Percentiles rank a stretch among this genome's conserved stretches.
Evolutionary conservation across 2,113 vertebrate species (phyloP).

Genomic region (Tyrannus savana): DNA sequence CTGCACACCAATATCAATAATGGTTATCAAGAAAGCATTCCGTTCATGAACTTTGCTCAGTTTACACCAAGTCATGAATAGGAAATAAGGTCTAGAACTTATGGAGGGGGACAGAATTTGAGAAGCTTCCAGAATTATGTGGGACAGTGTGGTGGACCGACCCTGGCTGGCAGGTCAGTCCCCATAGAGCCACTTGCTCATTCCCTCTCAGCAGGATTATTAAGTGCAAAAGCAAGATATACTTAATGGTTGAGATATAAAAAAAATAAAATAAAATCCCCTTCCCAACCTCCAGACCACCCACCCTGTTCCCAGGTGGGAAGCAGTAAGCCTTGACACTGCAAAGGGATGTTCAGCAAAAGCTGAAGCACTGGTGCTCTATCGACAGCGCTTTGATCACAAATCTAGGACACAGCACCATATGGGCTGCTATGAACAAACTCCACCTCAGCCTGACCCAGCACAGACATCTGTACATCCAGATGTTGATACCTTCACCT

Average conservation of each 20-base stretch:
- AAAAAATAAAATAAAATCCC: rapidly evolving
- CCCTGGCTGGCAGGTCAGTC: background rate
- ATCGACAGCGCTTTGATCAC: background rate
- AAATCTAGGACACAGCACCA: background rate
- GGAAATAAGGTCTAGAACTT: background rate
- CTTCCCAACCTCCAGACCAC: background rate
- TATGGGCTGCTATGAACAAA: background rate
- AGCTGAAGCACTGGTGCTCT: background rate
- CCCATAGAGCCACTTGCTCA: background rate
- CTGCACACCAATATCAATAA: background rate
- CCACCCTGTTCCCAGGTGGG: too few relatives aligned
- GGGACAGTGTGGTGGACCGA: background rate
- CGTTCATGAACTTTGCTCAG: background rate
- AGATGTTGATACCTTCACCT: background rate
- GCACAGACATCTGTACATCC: background rate
- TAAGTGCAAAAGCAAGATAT: background rate
- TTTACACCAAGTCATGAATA: background rate
- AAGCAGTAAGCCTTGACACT: background rate
- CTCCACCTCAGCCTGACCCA: background rate
- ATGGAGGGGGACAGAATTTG: rapidly evolving
- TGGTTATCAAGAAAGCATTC: background rate
- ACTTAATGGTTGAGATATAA: background rate
- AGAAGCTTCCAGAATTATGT: background rate
- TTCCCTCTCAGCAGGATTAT: rapidly evolving
- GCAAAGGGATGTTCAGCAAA: background rate